These are phyloP conservation scores for Mactromeris polynyma DNA, from an alignment of 2,888 invertebrate species.

Conservation along the genomic window DNA sequence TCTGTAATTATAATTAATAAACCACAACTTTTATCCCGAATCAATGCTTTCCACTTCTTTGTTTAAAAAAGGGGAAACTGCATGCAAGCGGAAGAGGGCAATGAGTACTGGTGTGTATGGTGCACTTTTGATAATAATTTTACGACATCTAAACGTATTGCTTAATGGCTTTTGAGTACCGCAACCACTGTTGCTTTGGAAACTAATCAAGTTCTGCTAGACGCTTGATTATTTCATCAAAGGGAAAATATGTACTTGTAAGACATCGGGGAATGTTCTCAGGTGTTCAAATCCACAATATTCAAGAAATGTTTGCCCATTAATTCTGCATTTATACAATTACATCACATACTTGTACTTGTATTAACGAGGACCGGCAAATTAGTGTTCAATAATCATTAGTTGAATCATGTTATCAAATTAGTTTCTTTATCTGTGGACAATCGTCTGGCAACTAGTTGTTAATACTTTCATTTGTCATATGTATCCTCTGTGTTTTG, in stretches of 20 bases:
- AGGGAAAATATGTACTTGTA: neutral
- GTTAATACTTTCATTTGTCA: no score
- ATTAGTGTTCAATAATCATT: neutral
- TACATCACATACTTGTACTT: neutral
- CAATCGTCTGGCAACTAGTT: no score
- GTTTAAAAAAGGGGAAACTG: neutral
- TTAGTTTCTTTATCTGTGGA: no score
- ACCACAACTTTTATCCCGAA: neutral
- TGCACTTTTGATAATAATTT: neutral
- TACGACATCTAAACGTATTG: neutral
- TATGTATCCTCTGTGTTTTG: no score
- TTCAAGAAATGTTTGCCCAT: constrained; percentile 3
- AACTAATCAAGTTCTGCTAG: neutral
- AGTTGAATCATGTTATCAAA: neutral
- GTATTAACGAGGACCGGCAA: neutral
- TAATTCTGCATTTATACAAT: neutral
- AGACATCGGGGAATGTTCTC: neutral
- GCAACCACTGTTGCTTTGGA: neutral
- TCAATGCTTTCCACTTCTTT: neutral
- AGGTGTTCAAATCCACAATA: neutral
- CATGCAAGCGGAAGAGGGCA: neutral
- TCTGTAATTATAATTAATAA: neutral
- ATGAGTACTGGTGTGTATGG: neutral
- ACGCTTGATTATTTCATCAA: neutral
- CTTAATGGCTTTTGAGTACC: neutral